Base-by-base conservation (phyloP, 2,888 invertebrate species). In the Hypomecis atomaria region DNA sequence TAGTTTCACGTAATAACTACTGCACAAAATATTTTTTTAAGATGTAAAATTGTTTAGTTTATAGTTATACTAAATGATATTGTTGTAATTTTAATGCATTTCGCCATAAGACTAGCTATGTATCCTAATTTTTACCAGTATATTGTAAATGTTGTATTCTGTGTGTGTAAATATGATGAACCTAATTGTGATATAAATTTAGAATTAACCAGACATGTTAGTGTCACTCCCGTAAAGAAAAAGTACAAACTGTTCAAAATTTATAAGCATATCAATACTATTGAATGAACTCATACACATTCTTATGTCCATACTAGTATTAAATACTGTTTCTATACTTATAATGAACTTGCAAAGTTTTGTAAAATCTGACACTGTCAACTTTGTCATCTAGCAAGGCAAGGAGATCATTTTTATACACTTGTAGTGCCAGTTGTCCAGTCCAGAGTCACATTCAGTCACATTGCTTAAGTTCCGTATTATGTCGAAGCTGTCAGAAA, bases 201-300 rank as follows among this genome's bases (percentile, higher is more conserved):
- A 62, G 62, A 40, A 49, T 37, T 45, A 64, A 48, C 44, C 43
- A 45, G 47, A 37, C 36, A 53, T 54, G 48, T 58, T 52, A 36
- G 44, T 43, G 57, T 58, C 11, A 9, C 52, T 57, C 50, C 54
- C 48, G 34, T 5, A 34, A 57, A 40, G 11, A 61, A 63, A 76
- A 78, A 83, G 84, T 85, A 85, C 84, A 83, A 84, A 81, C 67
- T 71, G 78, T 80, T 77, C 78, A 76, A 60, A 67, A 57, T 65
- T 59, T 74, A 78, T 73, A 75, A 79, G 77, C 78, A 79, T 79
- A 80, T 82, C 78, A 80, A 52, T 33, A 71, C 58, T 40, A 53
- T 53, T 58, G 47, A 53, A 42, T 47, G 36, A 53, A 23, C 45
- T 53, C 52, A 13, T 23, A 40, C 40, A 42, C 38, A 40, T 52